Evolutionary conservation across 2,113 vertebrate species (phyloP).

Genomic region (Cynopterus brachyotis): DNA sequence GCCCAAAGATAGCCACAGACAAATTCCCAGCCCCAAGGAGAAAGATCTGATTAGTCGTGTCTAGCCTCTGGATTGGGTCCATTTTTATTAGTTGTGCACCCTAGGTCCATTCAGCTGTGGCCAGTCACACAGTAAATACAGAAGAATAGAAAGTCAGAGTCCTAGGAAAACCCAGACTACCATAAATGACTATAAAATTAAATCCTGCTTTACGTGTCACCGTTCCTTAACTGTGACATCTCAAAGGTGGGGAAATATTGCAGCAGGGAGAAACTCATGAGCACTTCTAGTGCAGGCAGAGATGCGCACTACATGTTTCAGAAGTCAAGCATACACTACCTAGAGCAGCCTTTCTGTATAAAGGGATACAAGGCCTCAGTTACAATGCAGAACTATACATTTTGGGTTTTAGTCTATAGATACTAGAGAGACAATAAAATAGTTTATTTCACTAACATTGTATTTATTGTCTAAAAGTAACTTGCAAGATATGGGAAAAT

Average conservation of each 20-base stretch:
- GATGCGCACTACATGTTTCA: neutral
- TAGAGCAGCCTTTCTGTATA: neutral
- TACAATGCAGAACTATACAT: neutral
- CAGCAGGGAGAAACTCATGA: neutral
- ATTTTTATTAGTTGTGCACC: neutral
- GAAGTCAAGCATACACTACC: neutral
- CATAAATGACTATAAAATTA: no score
- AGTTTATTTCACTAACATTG: neutral
- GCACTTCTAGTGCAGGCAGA: neutral
- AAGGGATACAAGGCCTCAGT: neutral
- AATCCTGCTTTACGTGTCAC: neutral
- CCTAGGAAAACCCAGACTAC: no score
- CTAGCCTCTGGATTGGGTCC: neutral
- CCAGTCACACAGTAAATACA: neutral
- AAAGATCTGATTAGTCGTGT: neutral
- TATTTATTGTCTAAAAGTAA: slow-evolving; percentile 15
- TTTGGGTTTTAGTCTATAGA: neutral
- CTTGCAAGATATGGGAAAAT: neutral
- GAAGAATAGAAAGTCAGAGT: no score
- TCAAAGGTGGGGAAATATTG: neutral
- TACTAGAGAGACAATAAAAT: neutral
- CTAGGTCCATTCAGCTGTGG: neutral
- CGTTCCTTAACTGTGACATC: neutral
- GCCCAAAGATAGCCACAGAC: neutral
- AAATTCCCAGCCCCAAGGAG: neutral